Base-by-base conservation (phyloP, 2,888 invertebrate species). In the Drosophila stalkeri region DNA sequence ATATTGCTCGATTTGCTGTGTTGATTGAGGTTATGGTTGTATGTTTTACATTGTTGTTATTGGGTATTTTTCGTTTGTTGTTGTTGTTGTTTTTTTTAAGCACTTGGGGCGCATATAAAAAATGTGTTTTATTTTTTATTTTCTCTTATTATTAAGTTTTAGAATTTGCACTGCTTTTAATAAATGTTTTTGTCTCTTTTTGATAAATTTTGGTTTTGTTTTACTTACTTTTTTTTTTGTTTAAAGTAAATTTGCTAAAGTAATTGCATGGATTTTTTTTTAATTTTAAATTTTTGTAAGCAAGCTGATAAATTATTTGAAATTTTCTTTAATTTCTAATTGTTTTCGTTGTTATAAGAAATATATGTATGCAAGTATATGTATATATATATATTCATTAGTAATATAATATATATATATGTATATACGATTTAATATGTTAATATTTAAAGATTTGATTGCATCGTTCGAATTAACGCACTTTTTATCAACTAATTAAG, bases 211-310 rank as follows among this genome's bases (percentile, higher is more conserved):
- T 65, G 49, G 18, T 20, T 44, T 33, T 31, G 7, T 39, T 7
- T 41, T 33, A 6, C 27, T 6, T 1, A 2, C 14, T 37, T 37
- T 39, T 1, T 16, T 31, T n/a, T 43, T n/a, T 35, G 4, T 56
- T 64, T 84, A 89, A 85, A 85, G 89, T 85, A 85, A 85, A 71
- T 76, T 77, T 76, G 64, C 76, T 89, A 86, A 85, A 89, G 84
- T 85, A 89, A 89, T 86, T 86, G 81, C 81, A 75, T 73, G 72
- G 74, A 61, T 66, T 67, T 68, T 57, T 14, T 18, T 12, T 18
- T 35, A 35, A 3, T 16, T 41, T 44, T 37, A 6, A 11, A 2
- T 54, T 66, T 37, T 87, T 83, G 43, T 77, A 85, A 77, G 75
- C 72, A 77, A 77, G 82, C 71, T 63, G 59, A 75, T 82, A 64